phyloP scores from a whole-genome alignment of 2,797 vertebrate genomes.

The Sebastes hubbsi region DNA sequence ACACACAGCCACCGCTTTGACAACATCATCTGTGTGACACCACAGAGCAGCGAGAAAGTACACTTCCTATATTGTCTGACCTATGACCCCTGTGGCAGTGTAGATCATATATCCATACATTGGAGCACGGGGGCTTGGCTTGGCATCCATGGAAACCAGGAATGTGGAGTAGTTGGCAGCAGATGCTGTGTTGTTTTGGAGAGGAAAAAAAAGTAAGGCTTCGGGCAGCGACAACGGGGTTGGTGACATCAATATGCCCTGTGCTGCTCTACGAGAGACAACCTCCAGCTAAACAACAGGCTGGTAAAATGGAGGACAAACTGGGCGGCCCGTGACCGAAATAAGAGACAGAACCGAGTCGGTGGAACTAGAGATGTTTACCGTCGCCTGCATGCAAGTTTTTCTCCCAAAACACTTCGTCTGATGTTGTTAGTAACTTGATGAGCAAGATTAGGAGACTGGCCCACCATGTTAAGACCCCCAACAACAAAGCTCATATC shows the following conservation, averaged over 20 bases:
- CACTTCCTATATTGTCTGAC: constrained; percentile 64
- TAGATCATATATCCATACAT: constrained; percentile 71
- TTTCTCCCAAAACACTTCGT: constrained; percentile 39
- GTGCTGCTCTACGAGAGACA: constrained; percentile 63
- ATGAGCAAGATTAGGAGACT: constrained; percentile 36
- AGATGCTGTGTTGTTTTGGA: constrained; percentile 77
- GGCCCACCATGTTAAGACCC: constrained; percentile 41
- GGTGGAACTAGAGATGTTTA: constrained; percentile 45
- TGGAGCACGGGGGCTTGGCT: constrained; percentile 43
- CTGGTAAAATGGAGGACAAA: constrained; percentile 76
- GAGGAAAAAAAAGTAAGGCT: constrained; percentile 46
- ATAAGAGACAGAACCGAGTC: constrained; percentile 39
- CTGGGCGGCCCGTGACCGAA: constrained; percentile 51
- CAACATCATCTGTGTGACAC: constrained; percentile 17
- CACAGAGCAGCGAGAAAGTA: constrained; percentile 18
- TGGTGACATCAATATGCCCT: constrained; percentile 78
- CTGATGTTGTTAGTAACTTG: constrained; percentile 61
- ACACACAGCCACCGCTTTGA: not conserved
- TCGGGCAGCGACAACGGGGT: constrained; percentile 52
- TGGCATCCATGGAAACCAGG: constrained; percentile 71
- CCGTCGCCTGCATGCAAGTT: constrained; percentile 33
- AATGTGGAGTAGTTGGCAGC: constrained; percentile 78
- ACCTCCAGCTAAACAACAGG: constrained; percentile 62
- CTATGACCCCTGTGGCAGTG: constrained; percentile 71
- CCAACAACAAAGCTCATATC: constrained; percentile 66